Evolutionary conservation across 2,797 vertebrate genomes (phyloP), one percentile per base, ranked within the genome.

Genomic region (Carapus acus): DNA sequence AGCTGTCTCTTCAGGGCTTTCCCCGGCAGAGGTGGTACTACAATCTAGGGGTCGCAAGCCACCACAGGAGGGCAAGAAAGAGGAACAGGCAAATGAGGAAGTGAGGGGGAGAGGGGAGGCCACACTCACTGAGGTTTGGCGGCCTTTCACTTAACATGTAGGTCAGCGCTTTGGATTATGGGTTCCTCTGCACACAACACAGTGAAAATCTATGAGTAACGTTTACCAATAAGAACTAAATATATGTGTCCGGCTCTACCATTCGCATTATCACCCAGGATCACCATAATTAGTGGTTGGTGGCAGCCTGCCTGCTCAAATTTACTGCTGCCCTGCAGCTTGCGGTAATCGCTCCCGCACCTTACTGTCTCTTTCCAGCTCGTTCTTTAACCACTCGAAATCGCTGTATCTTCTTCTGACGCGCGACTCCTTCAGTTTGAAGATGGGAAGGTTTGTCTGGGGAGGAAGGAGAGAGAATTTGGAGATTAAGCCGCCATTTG

Each of bases 341-440:
- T 4, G 31, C 3, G 8, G 14, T 9, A 3, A 33, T 33, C 14
- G 31, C 18, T 63, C 49, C 54, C 89, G 86, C 80, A 96, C 96
- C 94, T 98, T 98, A 84, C 94, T 98, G 88, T 98, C 94, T 83
- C 94, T 87, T 78, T 98, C 96, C 88, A 98, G 83, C 81, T 98
- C 96, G 76, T 94, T 98, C 85, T 98, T 98, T 82, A 98, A 81
- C 96, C 96, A 98, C 62, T 97, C 96, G 67, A 98, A 98, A 82
- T 97, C 96, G 2, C 96, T 98, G 85, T 98, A 98, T 88, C 94
- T 88, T 86, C 96, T 91, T 65, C 92, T 90, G 70, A 98, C 96
- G 52, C 90, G 92, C 0, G 94, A 98, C 51, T 98, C 96, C 84
- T 98, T 98, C 86, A 94, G 70, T 84, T 98, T 98, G 84, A 98